Evolutionary conservation across 1,140 invertebrate genomes (phyloP).

Genomic region (Tyrophagus putrescentiae): DNA sequence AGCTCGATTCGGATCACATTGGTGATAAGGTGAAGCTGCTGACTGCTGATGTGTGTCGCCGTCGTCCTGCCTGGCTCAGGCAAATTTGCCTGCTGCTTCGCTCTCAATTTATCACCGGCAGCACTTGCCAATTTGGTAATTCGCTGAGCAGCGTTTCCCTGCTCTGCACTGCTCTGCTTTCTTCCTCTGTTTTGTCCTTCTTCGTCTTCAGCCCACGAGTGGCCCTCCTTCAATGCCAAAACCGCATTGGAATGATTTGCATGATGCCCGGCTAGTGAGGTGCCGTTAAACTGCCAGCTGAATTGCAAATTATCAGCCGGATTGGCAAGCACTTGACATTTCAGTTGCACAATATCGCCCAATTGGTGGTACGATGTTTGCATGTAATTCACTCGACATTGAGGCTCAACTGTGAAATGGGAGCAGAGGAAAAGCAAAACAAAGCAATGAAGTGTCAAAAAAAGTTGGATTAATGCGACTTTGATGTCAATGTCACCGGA

Average conservation of each 20-base stretch:
- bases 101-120: background rate
- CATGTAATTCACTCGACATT: background rate
- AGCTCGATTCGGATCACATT: slow-evolving; percentile 7
- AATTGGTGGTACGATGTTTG: background rate
- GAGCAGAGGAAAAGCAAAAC: background rate
- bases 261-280: no score
- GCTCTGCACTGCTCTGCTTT: no score
- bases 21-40: background rate
- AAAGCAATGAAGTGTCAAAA: no score
- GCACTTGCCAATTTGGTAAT: no score
- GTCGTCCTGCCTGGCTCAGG: no score
- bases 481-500: no score
- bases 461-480: no score
- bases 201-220: no score
- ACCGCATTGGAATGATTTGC: no score
- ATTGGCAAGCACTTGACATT: slow-evolving; percentile 11
- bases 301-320: slow-evolving; percentile 1
- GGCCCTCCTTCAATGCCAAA: no score
- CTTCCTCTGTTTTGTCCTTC: no score
- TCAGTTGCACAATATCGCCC: slow-evolving; percentile 12
- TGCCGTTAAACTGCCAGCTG: slow-evolving; percentile 1
- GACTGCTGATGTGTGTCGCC: background rate
- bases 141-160: no score
- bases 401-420: slow-evolving; percentile 5
- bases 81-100: background rate